Base-by-base conservation (phyloP, 2,888 invertebrate genomes). In the Strigamia transsilvanica region DNA sequence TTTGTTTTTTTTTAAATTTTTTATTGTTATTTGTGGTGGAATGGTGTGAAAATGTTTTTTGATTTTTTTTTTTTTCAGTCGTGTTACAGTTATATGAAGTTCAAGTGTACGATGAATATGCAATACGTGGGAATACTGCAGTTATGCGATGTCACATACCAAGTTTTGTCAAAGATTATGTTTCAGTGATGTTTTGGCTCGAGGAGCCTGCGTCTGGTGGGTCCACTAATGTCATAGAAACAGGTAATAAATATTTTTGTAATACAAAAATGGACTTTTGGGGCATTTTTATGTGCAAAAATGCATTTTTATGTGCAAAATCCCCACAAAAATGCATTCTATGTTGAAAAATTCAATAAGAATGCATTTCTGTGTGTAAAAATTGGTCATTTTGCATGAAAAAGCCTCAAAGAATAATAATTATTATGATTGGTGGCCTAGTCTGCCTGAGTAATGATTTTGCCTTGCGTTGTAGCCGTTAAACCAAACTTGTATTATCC, bases 141-240 rank as follows among this genome's bases (percentile, higher is more conserved):
- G 87, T 89, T 15, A 86, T 89, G 81, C 87, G 87, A 87, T 98
- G 98, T 89, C 92, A 94, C 88, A 94, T 97, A 86, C 95, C 97
- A 66, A 92, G 93, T 85, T 95, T 94, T 89, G 94, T 95, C 88
- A 92, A 93, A 84, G 96, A 96, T 86, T 94, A 95, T 87, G 94
- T 97, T 86, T 93, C 93, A 89, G 92, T 93, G 84, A 95, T 95
- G 66, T 66, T 66, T 27, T 66, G 66, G 66, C 12, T 66, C 10
- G 66, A 66, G 15, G 66, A 51, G 94, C 95, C 81, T 97, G 97
- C 97, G 92, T 94, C 84, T 93, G 94, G 88, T 94, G 94, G 73
- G 77, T 82, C 10, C 79, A 83, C 32, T 84, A 84, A 79, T 84
- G 84, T 51, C 84, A 84, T 80, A 66, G 66, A 66, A 66, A 66